Evolutionary conservation across 2,888 invertebrate species (phyloP).

Genomic region (Chrysolina americana): DNA sequence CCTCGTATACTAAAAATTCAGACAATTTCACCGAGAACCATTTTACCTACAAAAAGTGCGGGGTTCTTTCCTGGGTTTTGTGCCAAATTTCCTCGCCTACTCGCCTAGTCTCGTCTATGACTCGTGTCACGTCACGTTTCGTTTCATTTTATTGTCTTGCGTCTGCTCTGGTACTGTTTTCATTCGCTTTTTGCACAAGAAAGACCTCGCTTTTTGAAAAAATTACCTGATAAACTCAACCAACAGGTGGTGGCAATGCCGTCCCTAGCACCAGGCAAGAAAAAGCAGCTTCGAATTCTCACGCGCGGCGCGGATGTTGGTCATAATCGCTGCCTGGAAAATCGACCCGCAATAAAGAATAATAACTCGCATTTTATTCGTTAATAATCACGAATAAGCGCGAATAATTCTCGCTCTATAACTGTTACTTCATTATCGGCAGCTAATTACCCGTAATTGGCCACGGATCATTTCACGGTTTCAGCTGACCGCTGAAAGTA

Average conservation of each 20-base stretch:
- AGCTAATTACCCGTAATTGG: conserved; percentile 3
- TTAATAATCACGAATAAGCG: conserved; percentile 12
- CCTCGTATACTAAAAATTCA: too few species aligned
- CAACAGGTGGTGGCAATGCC: background rate
- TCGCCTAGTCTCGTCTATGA: too few species aligned
- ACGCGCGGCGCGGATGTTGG: background rate
- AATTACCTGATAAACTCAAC: too few species aligned
- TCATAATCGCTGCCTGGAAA: conserved; percentile 6
- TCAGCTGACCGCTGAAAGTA: conserved; percentile 5
- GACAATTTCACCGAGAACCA: too few species aligned
- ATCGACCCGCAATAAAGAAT: background rate
- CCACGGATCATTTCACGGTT: conserved; percentile 19
- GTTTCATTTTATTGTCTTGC: too few species aligned
- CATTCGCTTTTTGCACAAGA: too few species aligned
- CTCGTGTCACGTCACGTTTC: too few species aligned
- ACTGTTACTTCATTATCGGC: conserved; percentile 14
- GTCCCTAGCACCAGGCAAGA: background rate
- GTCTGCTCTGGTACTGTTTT: too few species aligned
- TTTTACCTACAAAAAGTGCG: too few species aligned
- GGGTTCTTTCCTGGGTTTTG: too few species aligned
- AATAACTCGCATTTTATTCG: conserved; percentile 1
- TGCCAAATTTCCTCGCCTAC: too few species aligned
- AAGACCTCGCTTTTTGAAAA: too few species aligned
- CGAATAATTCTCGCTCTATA: conserved; percentile 9
- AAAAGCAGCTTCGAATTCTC: background rate